These are phyloP conservation scores for Drosophila teissieri DNA, from an alignment of 1,140 invertebrate species.

Conservation along the genomic window DNA sequence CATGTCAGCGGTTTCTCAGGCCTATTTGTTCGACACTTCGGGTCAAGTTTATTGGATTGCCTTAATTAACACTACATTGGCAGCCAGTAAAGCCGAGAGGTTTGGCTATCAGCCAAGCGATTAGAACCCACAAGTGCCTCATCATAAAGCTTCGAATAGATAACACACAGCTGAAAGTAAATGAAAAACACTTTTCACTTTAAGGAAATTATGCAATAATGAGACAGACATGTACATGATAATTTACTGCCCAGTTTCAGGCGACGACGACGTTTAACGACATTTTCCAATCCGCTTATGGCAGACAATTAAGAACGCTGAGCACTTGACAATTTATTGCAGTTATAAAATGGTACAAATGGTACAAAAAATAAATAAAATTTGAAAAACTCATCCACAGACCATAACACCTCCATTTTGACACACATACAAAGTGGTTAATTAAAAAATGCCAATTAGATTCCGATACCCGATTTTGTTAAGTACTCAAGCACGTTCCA, in stretches of 20 bases:
- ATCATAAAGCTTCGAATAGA: neutral
- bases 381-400: slow-evolving; percentile 20
- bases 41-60: slow-evolving; percentile 7
- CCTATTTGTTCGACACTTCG: slow-evolving; percentile 40
- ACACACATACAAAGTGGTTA: slow-evolving; percentile 74
- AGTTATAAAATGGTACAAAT: slow-evolving; percentile 43
- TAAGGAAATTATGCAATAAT: slow-evolving; percentile 27
- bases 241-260: slow-evolving; percentile 26
- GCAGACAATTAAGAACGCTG: slow-evolving; percentile 45
- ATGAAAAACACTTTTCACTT: slow-evolving; percentile 18
- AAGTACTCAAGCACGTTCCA: slow-evolving; percentile 29
- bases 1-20: slow-evolving; percentile 36
- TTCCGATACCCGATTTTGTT: slow-evolving; percentile 25
- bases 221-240: slow-evolving; percentile 30
- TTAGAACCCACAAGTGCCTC: slow-evolving; percentile 9
- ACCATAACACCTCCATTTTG: slow-evolving; percentile 24
- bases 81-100: neutral
- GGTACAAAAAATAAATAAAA: slow-evolving; percentile 15
- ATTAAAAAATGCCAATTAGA: slow-evolving; percentile 54
- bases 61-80: slow-evolving; percentile 1
- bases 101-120: slow-evolving; percentile 5
- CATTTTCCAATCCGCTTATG: slow-evolving; percentile 33
- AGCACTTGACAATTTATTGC: slow-evolving; percentile 57
- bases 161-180: no score
- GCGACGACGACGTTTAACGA: slow-evolving; percentile 32